These are phyloP conservation scores for Pteruthius melanotis DNA, from an alignment of 2,113 vertebrate species.

Conservation along the genomic window DNA sequence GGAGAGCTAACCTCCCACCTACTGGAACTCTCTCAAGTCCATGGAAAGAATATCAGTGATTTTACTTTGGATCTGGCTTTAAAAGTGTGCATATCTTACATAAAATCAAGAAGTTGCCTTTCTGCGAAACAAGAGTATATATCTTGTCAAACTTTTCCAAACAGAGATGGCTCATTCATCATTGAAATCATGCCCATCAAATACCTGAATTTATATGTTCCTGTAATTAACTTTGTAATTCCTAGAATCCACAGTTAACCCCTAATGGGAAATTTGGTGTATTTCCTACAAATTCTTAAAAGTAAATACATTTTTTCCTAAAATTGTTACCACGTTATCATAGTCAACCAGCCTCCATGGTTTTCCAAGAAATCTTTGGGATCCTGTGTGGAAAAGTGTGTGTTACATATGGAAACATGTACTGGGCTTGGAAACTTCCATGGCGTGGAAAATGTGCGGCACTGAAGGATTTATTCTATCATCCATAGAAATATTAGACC, in stretches of 20 bases:
- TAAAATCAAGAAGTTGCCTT: background rate
- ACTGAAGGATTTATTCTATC: slow-evolving; percentile 43
- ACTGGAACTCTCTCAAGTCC: slow-evolving; percentile 48
- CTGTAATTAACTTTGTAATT: background rate
- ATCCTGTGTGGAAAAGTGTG: slow-evolving; percentile 22
- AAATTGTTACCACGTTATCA: slow-evolving; percentile 7
- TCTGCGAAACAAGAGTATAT: background rate
- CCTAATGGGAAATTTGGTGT: background rate
- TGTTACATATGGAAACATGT: slow-evolving; percentile 4
- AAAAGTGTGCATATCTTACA: background rate
- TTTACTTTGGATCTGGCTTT: background rate
- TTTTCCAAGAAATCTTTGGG: slow-evolving; percentile 32
- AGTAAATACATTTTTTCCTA: background rate
- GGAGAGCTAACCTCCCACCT: slow-evolving; percentile 51
- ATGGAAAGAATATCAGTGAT: slow-evolving; percentile 54
- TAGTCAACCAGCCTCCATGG: rapidly evolving
- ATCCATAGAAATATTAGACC: slow-evolving; percentile 20
- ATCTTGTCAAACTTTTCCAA: background rate
- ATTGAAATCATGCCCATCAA: background rate
- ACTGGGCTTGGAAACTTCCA: slow-evolving; percentile 43
- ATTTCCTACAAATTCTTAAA: background rate
- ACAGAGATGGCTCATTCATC: background rate
- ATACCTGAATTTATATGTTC: background rate
- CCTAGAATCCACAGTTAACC: background rate
- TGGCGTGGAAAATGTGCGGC: background rate